These are phyloP conservation scores for Hylaeus volcanicus DNA, from an alignment of 1,140 invertebrate genomes.

Conservation along the genomic window DNA sequence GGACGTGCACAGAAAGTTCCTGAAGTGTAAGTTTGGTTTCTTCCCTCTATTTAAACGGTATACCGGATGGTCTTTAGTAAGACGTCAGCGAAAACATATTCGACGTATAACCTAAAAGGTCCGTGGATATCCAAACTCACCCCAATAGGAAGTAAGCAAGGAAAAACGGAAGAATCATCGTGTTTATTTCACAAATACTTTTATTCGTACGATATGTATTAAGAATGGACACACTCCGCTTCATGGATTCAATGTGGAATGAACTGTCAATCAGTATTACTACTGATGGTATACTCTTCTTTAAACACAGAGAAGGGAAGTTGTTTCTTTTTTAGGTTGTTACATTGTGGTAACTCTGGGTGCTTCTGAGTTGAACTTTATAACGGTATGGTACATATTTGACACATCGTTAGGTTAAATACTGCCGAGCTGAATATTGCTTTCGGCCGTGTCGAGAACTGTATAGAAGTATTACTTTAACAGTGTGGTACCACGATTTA, in stretches of 20 bases:
- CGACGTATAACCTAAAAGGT: background rate
- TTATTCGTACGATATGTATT: conserved; percentile 40
- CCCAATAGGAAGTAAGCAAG: background rate
- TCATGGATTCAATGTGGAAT: conserved; percentile 10
- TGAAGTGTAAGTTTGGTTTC: conserved; percentile 39
- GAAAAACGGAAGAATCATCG: background rate
- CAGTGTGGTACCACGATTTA: conserved; percentile 2
- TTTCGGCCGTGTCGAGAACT: background rate
- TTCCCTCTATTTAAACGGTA: conserved; percentile 28
- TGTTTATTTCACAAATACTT: background rate
- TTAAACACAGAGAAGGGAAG: conserved; percentile 8
- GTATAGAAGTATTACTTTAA: background rate
- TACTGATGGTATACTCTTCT: background rate
- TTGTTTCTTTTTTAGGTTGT: background rate
- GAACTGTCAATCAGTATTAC: conserved; percentile 1
- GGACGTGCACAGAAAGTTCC: conserved; percentile 40
- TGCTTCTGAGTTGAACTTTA: background rate
- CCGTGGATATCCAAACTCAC: background rate
- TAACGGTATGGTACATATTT: conserved; percentile 29
- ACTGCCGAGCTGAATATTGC: background rate
- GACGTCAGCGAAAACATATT: background rate
- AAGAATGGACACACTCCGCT: conserved; percentile 25
- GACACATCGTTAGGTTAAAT: background rate
- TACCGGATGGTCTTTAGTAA: conserved; percentile 40
- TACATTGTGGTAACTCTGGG: background rate